phyloP scores from a whole-genome alignment of 1,140 invertebrate genomes.

The Trichonephila clavata region DNA sequence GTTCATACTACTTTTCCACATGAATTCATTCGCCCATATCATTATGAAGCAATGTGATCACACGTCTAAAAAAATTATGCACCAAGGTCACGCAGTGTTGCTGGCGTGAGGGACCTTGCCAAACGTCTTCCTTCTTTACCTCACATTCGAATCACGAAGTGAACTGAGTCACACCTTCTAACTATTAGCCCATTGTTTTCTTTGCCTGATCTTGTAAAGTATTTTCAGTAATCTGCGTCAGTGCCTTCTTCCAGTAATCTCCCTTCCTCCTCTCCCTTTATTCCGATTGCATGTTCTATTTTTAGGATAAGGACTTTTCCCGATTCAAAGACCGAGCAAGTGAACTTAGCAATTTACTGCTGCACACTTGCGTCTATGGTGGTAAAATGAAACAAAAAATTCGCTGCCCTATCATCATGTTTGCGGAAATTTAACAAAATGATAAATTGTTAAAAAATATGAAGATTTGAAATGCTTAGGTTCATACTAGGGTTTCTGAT shows the following conservation, averaged over 20 bases:
- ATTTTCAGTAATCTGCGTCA: conserved; percentile 1
- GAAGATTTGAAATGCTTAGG: too few relatives aligned
- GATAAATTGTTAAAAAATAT: too few relatives aligned
- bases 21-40: neutral
- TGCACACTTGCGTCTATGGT: neutral
- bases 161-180: neutral
- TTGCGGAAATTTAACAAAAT: neutral
- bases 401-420: neutral
- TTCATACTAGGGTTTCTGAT: too few relatives aligned
- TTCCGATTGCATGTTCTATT: neutral
- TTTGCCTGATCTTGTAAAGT: neutral
- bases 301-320: neutral
- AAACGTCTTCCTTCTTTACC: neutral
- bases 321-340: neutral
- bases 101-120: neutral
- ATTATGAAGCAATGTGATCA: neutral
- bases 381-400: neutral
- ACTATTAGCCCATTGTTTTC: neutral
- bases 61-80: neutral
- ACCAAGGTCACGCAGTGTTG: neutral
- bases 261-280: neutral
- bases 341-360: neutral
- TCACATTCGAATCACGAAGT: neutral
- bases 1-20: neutral
- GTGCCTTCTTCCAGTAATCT: neutral